phyloP scores from a whole-genome alignment of 2,797 vertebrate species.

The Artibeus jamaicensis region DNA sequence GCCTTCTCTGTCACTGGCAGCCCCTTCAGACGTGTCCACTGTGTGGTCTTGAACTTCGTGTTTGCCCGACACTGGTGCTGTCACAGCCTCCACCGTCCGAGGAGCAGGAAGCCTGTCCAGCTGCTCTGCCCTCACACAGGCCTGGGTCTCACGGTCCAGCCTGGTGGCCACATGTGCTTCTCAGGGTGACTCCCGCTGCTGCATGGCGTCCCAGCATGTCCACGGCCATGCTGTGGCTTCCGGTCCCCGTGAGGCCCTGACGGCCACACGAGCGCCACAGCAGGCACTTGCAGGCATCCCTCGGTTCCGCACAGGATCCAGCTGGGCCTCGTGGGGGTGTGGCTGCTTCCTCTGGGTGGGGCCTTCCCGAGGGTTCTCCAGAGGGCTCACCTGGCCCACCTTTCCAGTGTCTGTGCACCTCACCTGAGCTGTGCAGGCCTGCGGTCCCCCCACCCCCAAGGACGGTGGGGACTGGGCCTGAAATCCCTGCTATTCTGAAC shows the following conservation, averaged over 20 bases:
- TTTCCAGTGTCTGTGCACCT: neutral
- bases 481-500: accelerated
- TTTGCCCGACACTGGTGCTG: neutral
- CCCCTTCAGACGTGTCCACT: neutral
- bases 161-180: neutral
- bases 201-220: neutral
- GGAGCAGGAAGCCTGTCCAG: neutral
- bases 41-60: neutral
- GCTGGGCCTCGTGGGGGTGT: neutral
- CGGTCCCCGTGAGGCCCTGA: neutral
- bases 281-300: neutral
- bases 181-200: neutral
- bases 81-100: accelerated
- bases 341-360: neutral
- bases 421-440: neutral
- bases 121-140: too few species aligned
- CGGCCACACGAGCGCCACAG: neutral
- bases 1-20: neutral
- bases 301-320: neutral
- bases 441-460: neutral
- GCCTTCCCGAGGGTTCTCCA: neutral
- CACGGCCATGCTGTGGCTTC: neutral
- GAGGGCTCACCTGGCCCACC: neutral
- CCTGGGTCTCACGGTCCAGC: too few species aligned
- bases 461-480: accelerated